These are phyloP conservation scores for Cotesia congregata DNA, from an alignment of 2,888 invertebrate genomes.

Conservation along the genomic window DNA sequence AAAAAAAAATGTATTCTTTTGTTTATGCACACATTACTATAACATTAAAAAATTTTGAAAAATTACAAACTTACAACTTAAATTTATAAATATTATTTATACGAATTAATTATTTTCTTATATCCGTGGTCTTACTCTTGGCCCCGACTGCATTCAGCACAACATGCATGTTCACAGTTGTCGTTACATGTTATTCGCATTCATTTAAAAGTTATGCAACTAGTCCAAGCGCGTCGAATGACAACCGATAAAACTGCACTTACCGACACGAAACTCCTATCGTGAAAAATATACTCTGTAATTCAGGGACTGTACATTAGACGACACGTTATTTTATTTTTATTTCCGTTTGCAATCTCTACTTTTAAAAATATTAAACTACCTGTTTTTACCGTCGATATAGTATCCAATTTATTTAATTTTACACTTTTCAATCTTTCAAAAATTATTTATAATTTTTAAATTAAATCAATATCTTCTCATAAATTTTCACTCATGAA, in stretches of 20 bases:
- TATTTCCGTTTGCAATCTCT: conserved; percentile 12
- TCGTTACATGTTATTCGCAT: neutral
- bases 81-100: neutral
- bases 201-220: conserved; percentile 23
- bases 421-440: neutral
- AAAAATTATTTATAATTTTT: no score
- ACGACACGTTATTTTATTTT: conserved; percentile 21
- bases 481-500: no score
- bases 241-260: conserved; percentile 39
- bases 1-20: no score
- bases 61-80: no score
- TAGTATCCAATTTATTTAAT: neutral
- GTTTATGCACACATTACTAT: no score
- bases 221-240: conserved; percentile 24
- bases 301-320: conserved; percentile 19
- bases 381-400: neutral
- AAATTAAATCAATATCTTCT: no score
- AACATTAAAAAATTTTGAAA: no score
- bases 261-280: conserved; percentile 37
- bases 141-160: conserved; percentile 5
- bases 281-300: neutral
- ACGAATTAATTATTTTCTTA: neutral
- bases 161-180: conserved; percentile 1
- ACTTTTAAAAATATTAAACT: conserved; percentile 3
- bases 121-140: conserved; percentile 4